Evolutionary conservation across 1,140 invertebrate genomes (phyloP), one percentile per base, ranked within the genome.

Genomic region (Oreohelix idahoensis): DNA sequence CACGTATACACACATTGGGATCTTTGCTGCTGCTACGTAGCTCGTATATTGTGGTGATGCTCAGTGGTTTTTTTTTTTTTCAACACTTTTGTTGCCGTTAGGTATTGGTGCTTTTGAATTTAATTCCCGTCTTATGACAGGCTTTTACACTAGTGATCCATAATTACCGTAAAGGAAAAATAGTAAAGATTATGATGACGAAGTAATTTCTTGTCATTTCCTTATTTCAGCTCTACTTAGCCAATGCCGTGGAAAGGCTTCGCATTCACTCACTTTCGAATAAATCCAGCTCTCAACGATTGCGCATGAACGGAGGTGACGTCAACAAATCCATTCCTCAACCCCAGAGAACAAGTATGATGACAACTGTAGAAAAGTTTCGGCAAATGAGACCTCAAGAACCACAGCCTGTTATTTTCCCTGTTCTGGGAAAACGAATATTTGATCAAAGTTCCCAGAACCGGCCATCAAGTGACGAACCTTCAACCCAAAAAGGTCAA

Each of bases 301-400:
- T 84, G 32, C 70, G 63, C 26, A 63, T 78, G 32, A 36, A 23
- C 11, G 26, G 42, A 1, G 35, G 26, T 23, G 76, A 84, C 58
- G 53, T 66, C 35, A 77, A 79, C 49, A 76, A 35, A 35, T 23
- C 51, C 1, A 20, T 15, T 0, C 70, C 35, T 5, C 32, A 29
- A 26, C 23, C 69, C 76, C 71, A 76, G 32, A 51, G 73, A 20
- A 69, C 51, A 1, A 53, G 13, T 32, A 81, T 90, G 70, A 29
- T 89, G 32, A 91, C 88, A 29, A 90, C 89, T 4, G 83, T 89
- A 26, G 89, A 91, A 79, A 86, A 88, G 58, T 89, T 90, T 63
- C 84, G 89, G 32, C 87, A 87, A 32, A 89, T 88, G 85, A 84
- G 89, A 53, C 89, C 88, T 0, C 86, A 86, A 63, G 86, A 80